Percentiles rank a stretch among this genome's conserved stretches.
Evolutionary conservation across 2,888 invertebrate genomes (phyloP).

Genomic region (Lysandra coridon): DNA sequence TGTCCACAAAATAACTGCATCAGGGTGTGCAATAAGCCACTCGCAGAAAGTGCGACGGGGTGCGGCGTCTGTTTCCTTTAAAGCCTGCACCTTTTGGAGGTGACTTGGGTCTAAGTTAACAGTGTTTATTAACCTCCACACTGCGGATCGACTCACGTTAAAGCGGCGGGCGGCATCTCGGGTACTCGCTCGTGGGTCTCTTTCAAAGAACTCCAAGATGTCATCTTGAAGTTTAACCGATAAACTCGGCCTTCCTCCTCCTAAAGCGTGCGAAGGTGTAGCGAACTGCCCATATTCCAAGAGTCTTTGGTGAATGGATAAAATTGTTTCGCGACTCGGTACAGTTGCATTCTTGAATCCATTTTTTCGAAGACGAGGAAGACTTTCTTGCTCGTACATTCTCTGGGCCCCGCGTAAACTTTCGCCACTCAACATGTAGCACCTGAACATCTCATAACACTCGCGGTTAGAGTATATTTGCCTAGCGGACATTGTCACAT

Average conservation of each 20-base stretch:
- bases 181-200: slow-evolving; percentile 18
- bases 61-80: no score
- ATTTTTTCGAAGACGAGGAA: background rate
- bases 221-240: slow-evolving; percentile 1
- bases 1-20: slow-evolving; percentile 14
- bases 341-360: background rate
- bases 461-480: background rate
- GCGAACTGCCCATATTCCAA: background rate
- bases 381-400: background rate
- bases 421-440: background rate
- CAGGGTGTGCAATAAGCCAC: background rate
- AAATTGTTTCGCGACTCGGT: no score
- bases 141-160: background rate
- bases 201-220: slow-evolving; percentile 14
- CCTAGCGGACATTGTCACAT: no score
- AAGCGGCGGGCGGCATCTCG: slow-evolving; percentile 13
- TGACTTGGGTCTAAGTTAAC: no score
- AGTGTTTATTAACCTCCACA: background rate
- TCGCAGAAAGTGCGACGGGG: no score
- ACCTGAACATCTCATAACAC: background rate
- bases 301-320: background rate
- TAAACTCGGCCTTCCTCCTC: background rate
- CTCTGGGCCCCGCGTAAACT: background rate
- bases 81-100: no score
- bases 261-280: background rate